Evolutionary conservation across 2,113 vertebrate genomes (phyloP).

Genomic region (Hyperopisus bebe): DNA sequence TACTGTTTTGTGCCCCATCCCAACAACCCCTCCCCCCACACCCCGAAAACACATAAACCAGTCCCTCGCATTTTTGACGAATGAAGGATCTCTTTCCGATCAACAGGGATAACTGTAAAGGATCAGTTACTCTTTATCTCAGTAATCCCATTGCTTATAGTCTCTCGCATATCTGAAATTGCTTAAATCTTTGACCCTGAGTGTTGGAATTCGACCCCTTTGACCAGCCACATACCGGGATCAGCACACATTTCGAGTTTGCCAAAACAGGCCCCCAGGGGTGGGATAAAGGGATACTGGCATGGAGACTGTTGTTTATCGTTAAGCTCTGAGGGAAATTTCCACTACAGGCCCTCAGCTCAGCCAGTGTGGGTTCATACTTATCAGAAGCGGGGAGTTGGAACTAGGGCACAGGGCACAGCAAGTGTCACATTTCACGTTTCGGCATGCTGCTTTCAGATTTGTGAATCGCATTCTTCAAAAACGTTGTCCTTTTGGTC

Average conservation of each 20-base stretch:
- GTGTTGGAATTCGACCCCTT: slow-evolving; percentile 48
- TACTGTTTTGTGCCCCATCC: slow-evolving; percentile 40
- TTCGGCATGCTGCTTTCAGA: neutral
- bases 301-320: slow-evolving; percentile 51
- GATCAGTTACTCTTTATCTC: slow-evolving; percentile 56
- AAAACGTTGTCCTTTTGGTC: neutral
- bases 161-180: slow-evolving; percentile 59
- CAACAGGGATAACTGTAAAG: slow-evolving; percentile 51
- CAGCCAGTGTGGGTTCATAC: neutral
- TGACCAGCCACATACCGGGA: slow-evolving; percentile 33
- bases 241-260: slow-evolving; percentile 36
- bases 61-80: slow-evolving; percentile 40
- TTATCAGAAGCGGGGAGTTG: neutral
- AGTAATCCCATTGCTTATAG: slow-evolving; percentile 51
- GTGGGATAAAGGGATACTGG: slow-evolving; percentile 41
- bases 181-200: slow-evolving; percentile 57
- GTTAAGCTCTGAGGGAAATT: slow-evolving; percentile 46
- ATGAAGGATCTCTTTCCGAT: slow-evolving; percentile 54
- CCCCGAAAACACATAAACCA: neutral
- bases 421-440: neutral
- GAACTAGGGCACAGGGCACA: neutral
- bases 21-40: slow-evolving; percentile 19
- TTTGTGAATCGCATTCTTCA: neutral
- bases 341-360: slow-evolving; percentile 22
- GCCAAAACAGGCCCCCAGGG: slow-evolving; percentile 41